Base-by-base conservation (phyloP, 2,888 invertebrate genomes). In the Hymenopus coronatus region DNA sequence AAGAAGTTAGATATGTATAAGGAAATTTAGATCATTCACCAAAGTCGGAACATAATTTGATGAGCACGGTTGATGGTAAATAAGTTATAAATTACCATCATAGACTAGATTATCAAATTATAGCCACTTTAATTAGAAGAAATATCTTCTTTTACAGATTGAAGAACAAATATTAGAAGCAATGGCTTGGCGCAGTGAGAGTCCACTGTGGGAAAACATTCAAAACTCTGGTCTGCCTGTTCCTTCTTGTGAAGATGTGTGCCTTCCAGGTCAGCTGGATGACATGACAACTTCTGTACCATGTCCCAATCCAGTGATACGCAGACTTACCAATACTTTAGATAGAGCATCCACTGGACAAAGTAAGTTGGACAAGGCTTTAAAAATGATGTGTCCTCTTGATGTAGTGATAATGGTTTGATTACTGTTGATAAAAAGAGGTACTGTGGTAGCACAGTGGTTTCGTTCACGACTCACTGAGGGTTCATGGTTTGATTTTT, bases 111-210 rank as follows among this genome's bases (percentile, higher is more conserved):
- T 9, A 40, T 40, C 12, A 40, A 40, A 40, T 12, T 12, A 40
- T 6, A 40, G 40, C 9, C 40, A 9, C 12, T 12, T 40, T 40
- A 40, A 25, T 70, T 88, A 27, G 0, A 25, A 46, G 33, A 27
- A 28, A 82, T 82, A 33, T 25, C 15, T 84, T 28, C 88, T 85
- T 28, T 88, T 92, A 92, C 92, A 97, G 96, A 97, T 99, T 88
- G 99, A 99, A 93, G 99, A 99, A 93, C 96, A 97, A 92, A 98
- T 99, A 88, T 94, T 99, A 88, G 99, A 99, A 92, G 96, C 96
- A 12, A 93, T 98, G 90, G 98, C 98, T 3, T 99, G 99, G 99
- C 95, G 95, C 90, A 95, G 95, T 20, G 96, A 96, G 89, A 99
- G 99, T 91, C 97, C 97, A 0, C 92, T 99, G 54, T 99, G 99